Evolutionary conservation across 1,140 invertebrate genomes (phyloP).

Genomic region (Tetramorium parvispinum): DNA sequence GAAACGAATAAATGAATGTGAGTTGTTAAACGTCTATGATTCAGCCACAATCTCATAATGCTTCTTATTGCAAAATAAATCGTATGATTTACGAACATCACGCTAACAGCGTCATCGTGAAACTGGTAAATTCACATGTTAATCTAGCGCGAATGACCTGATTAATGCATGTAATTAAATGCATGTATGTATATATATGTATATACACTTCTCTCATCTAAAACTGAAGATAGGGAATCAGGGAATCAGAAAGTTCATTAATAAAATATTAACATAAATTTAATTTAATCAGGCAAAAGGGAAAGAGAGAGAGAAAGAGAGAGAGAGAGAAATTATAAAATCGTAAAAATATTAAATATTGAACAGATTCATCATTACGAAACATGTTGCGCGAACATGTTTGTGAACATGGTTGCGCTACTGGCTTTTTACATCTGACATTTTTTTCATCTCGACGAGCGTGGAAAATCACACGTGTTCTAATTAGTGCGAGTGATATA

Average conservation of each 20-base stretch:
- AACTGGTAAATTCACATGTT: background rate
- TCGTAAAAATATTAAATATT: background rate
- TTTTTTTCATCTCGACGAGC: conserved; percentile 35
- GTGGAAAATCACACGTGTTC: conserved; percentile 37
- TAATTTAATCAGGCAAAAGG: background rate
- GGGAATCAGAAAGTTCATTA: background rate
- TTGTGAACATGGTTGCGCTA: conserved; percentile 35
- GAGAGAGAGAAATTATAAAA: conserved; percentile 10
- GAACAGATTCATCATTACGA: conserved; percentile 25
- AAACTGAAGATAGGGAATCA: background rate
- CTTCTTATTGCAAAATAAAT: conserved; percentile 18
- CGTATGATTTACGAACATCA: background rate
- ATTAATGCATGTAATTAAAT: conserved; percentile 3
- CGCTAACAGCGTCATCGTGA: background rate
- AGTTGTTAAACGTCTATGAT: conserved; percentile 9
- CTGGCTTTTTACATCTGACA: background rate
- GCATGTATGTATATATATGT: background rate
- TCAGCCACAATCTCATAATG: background rate
- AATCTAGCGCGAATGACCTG: background rate
- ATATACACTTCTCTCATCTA: background rate
- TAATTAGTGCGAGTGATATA: conserved; percentile 44
- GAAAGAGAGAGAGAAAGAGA: background rate
- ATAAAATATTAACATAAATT: background rate
- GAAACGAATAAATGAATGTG: background rate
- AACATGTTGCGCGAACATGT: conserved; percentile 20